Conservation (phyloP, 2,113 vertebrate genomes). For the Grammomys surdaster region DNA sequence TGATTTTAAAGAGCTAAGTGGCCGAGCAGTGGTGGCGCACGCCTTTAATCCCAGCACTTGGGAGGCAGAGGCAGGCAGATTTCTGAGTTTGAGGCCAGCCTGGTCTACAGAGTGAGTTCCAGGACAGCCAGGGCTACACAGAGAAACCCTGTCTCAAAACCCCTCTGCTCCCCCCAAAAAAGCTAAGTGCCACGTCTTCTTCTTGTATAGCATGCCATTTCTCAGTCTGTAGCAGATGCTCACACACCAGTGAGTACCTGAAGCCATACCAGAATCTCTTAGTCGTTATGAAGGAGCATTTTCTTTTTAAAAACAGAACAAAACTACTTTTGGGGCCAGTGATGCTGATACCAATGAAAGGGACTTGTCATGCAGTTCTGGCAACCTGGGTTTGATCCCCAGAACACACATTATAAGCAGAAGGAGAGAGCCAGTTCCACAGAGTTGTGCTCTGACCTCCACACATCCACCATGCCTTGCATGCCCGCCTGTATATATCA, state of each 20-base stretch:
- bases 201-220: background rate
- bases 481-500: background rate
- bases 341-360: background rate
- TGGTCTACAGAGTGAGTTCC: too few relatives aligned
- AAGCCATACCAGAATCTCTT: background rate
- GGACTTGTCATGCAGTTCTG: too few relatives aligned
- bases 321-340: background rate
- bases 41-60: too few relatives aligned
- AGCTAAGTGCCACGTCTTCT: background rate
- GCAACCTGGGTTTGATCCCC: background rate
- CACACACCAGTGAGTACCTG: background rate
- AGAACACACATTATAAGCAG: background rate
- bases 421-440: background rate
- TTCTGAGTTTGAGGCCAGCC: too few relatives aligned
- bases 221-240: background rate
- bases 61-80: too few relatives aligned
- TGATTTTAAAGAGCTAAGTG: background rate
- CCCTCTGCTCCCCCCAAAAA: background rate
- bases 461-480: background rate
- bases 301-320: background rate
- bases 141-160: too few relatives aligned
- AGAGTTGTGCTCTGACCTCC: background rate
- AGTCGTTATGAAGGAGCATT: background rate
- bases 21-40: too few relatives aligned
- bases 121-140: too few relatives aligned